phyloP scores from a whole-genome alignment of 2,888 invertebrate species.

The Eremobia ochroleuca region DNA sequence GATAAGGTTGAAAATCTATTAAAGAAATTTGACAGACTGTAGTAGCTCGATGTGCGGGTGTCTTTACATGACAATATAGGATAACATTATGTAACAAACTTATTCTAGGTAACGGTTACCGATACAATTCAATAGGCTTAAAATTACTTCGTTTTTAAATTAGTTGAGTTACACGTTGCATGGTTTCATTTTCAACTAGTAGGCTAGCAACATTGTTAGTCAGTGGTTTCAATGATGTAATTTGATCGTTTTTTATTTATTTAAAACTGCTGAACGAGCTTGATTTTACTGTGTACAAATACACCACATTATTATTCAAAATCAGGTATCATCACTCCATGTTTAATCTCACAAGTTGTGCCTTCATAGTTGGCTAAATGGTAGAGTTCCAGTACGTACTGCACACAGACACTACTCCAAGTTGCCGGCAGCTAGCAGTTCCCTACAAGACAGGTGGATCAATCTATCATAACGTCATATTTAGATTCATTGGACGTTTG shows the following conservation, averaged over 20 bases:
- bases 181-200: neutral
- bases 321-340: constrained; percentile 12
- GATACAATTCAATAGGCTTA: neutral
- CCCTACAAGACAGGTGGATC: constrained; percentile 46
- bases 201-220: neutral
- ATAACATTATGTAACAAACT: no score
- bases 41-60: no score
- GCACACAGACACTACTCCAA: constrained; percentile 12
- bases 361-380: constrained; percentile 17
- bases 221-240: neutral
- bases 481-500: constrained; percentile 21
- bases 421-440: constrained; percentile 13
- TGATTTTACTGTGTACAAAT: neutral
- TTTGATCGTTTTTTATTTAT: neutral
- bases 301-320: neutral
- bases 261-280: neutral
- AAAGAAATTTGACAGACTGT: no score
- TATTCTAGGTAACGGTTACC: neutral
- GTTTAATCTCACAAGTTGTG: constrained; percentile 14
- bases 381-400: constrained; percentile 24
- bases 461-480: constrained; percentile 34
- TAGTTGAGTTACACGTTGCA: neutral
- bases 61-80: no score
- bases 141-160: neutral
- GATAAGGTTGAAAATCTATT: no score